Evolutionary conservation across 2,888 invertebrate genomes (phyloP), one percentile per base, ranked within the genome.

Genomic region (Meiosimyza decipiens): DNA sequence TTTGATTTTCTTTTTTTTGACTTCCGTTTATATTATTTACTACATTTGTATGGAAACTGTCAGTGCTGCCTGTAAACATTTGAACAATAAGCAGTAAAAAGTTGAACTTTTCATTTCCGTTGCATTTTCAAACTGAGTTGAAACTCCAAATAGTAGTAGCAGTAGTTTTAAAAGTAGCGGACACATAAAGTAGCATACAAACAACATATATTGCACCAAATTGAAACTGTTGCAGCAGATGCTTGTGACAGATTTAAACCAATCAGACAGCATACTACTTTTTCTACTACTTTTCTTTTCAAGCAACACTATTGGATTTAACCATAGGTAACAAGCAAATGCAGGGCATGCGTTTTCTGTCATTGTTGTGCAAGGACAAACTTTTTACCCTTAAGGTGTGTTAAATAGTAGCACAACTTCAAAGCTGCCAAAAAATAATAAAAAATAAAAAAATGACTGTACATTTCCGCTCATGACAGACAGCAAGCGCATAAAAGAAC

Each of bases 311-410:
- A 28, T 4, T 1, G 9, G 9, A 40, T 9, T 40, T 9, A 9
- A 40, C 40, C 9, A 9, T 40, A 40, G 1, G 18, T 57, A 57
- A 18, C 55, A n/a, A 40, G 54, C 40, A 40, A 40, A 54, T 40
- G 67, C 68, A 49, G 57, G 47, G 47, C 59, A 68, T 51, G 60
- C 62, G 62, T 70, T 51, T 9, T 9, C 40, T 40, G 70, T 54
- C 18, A 51, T 60, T 51, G 52, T 52, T 60, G 40, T 40, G 63
- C 54, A 70, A 63, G 70, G 62, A 70, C 63, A 50, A 70, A 70
- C 63, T 70, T 80, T 80, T 74, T 74, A 77, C 74, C 80, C 82
- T 80, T 78, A 80, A 81, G 81, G 82, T 81, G 82, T 78, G 79
- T 77, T 79, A 78, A 81, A 81, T 80, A 50, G 59, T 51, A 69